phyloP scores from a whole-genome alignment of 2,888 invertebrate species.

The Crocallis elinguaria region DNA sequence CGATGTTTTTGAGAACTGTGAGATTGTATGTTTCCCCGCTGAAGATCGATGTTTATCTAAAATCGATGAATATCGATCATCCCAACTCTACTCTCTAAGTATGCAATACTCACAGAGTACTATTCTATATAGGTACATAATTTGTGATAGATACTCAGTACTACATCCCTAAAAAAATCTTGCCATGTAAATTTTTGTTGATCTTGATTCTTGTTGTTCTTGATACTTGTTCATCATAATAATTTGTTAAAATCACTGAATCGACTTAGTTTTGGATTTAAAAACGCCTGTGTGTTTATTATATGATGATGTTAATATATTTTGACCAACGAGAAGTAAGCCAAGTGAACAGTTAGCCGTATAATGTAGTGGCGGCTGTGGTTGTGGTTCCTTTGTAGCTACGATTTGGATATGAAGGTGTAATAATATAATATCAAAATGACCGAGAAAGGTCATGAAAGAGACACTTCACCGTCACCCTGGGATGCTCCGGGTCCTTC shows the following conservation, averaged over 20 bases:
- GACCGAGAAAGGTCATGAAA: slow-evolving; percentile 73
- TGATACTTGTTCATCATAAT: slow-evolving; percentile 34
- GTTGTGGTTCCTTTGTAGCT: slow-evolving; percentile 35
- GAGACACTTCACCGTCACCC: slow-evolving; percentile 66
- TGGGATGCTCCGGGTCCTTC: slow-evolving; percentile 80
- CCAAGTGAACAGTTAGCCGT: slow-evolving; percentile 11
- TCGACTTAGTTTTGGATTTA: not conserved
- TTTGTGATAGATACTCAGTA: too few relatives aligned
- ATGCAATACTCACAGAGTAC: too few relatives aligned
- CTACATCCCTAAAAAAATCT: too few relatives aligned
- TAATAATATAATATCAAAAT: slow-evolving; percentile 45
- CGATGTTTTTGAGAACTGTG: too few relatives aligned
- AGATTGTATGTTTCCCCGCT: too few relatives aligned
- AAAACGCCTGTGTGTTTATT: slow-evolving; percentile 1
- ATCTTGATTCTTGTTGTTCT: slow-evolving; percentile 31
- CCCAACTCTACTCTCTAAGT: too few relatives aligned
- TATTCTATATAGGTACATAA: too few relatives aligned
- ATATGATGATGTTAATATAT: not conserved
- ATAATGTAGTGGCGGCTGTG: slow-evolving; percentile 10
- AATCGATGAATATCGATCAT: too few relatives aligned
- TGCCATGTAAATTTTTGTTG: slow-evolving; percentile 20
- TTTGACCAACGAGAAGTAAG: not conserved
- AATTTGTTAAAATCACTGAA: slow-evolving; percentile 22
- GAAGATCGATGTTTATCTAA: too few relatives aligned
- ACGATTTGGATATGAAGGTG: slow-evolving; percentile 25